Evolutionary conservation across 1,140 invertebrate genomes (phyloP), one percentile per base, ranked within the genome.

Genomic region (Pogonomyrmex californicus): DNA sequence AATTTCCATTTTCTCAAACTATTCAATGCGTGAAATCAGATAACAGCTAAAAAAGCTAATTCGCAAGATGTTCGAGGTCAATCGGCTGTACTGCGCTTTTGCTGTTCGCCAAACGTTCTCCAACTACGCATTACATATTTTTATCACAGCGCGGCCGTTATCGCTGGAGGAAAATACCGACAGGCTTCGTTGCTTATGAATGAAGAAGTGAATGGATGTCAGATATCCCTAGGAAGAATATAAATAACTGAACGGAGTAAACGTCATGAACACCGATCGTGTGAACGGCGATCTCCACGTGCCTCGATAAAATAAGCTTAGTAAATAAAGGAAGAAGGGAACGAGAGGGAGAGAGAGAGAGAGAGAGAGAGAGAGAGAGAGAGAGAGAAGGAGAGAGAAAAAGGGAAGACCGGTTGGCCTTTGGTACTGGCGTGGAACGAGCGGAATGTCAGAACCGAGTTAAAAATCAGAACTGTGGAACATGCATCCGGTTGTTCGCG

Each of bases 401-500:
- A n/a, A 56, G 17, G 17, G 54, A 56, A 7, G 23, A 4, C 36
- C 38, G 36, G 4, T 14, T 36, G 70, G 49, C 33, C 33, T 63
- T 47, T 68, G 6, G 12, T n/a, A n/a, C 41, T 63, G 75, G 33
- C n/a, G 38, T 30, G 56, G 17, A 23, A 78, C 60, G 23, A 56
- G 36, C 62, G 63, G 77, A 81, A 81, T 65, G 51, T 36, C 63
- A 36, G 56, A 81, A 54, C 23, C 62, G 47, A 33, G 47, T 44
- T 56, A n/a, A 68, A 65, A 56, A n/a, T 1, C 47, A 51, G 63
- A 54, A 65, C 4, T n/a, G n/a, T 56, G 70, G 87, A 88, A 89
- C 62, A 73, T 86, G 87, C 71, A 90, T 90, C 88, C 78, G 88
- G 85, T 83, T 68, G 77, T 79, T 33, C 65, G 88, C 86, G 75